Percentiles rank a stretch among this genome's conserved stretches.
Evolutionary conservation across 2,797 vertebrate species (phyloP).

Genomic region (Naso thynnoides): DNA sequence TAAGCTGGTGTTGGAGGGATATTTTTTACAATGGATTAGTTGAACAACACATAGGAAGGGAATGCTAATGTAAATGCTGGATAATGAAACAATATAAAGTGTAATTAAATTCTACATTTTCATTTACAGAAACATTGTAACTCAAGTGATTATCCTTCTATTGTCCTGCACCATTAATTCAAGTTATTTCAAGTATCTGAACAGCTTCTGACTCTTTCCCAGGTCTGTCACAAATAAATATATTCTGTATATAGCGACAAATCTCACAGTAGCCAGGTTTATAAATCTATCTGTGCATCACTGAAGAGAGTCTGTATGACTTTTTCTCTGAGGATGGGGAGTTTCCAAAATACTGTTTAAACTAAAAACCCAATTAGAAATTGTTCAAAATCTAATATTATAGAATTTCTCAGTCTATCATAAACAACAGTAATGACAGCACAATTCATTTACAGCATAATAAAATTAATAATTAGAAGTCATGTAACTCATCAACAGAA

Average conservation of each 20-base stretch:
- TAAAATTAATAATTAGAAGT: slow-evolving; percentile 33
- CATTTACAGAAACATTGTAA: slow-evolving; percentile 31
- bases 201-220: slow-evolving; percentile 43
- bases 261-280: slow-evolving; percentile 56
- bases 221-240: slow-evolving; percentile 76
- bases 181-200: slow-evolving; percentile 36
- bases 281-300: slow-evolving; percentile 27
- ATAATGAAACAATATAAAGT: slow-evolving; percentile 21
- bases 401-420: no score
- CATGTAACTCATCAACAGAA: slow-evolving; percentile 42
- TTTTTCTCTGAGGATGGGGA: slow-evolving; percentile 10
- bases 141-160: slow-evolving; percentile 16
- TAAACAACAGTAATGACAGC: slow-evolving; percentile 33
- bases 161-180: slow-evolving; percentile 25
- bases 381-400: no score
- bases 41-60: no score
- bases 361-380: slow-evolving; percentile 21
- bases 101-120: slow-evolving; percentile 25
- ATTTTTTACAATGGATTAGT: slow-evolving; percentile 11
- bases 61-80: not conserved
- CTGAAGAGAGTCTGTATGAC: slow-evolving; percentile 26
- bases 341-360: slow-evolving; percentile 16
- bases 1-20: not conserved
- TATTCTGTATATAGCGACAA: slow-evolving; percentile 48
- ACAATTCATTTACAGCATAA: slow-evolving; percentile 58